Base-by-base conservation (phyloP, 2,113 vertebrate species). In the Caranx ignobilis region DNA sequence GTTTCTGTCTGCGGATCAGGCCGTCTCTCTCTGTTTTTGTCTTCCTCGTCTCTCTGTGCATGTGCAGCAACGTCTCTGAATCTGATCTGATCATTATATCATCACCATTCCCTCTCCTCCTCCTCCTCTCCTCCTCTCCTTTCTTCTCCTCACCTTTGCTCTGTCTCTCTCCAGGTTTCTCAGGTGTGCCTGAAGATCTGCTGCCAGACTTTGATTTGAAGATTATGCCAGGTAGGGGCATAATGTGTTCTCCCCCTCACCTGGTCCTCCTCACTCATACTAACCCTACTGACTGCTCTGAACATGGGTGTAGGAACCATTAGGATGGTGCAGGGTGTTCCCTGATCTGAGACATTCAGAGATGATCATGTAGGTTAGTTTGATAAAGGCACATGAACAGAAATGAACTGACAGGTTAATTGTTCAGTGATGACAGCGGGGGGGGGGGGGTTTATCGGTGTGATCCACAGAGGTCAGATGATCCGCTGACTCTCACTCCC, bases 161-260 rank as follows among this genome's bases (percentile, higher is more conserved):
- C 75, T 87, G 35, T 87, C 83, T 88, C 54, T 95, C 85, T 96
- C 95, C 93, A 99, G 98, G 98, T 96, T 97, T 97, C 94, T 98
- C 96, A 96, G 96, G 96, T 94, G 95, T 96, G 93, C 94, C 97
- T 95, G 97, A 96, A 95, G 97, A 97, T 95, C 96, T 99, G 89
- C 96, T 99, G 93, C 98, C 98, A 96, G 97, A 94, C 93, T 96
- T 99, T 96, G 96, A 97, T 95, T 95, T 97, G 97, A 96, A 97
- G 94, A 96, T 98, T 93, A 98, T 99, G 97, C 97, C 98, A 99
- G 98, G 98, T 99, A 98, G 92, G 96, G 95, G 90, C 93, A 92
- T 87, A 87, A 68, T 81, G 75, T 92, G 87, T 92, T 88, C 43
- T 62, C 48, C 34, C 65, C 43, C 54, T 85, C 26, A 72, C 78